Evolutionary conservation across 2,797 vertebrate species (phyloP), one percentile per base, ranked within the genome.

Genomic region (Pygocentrus nattereri): DNA sequence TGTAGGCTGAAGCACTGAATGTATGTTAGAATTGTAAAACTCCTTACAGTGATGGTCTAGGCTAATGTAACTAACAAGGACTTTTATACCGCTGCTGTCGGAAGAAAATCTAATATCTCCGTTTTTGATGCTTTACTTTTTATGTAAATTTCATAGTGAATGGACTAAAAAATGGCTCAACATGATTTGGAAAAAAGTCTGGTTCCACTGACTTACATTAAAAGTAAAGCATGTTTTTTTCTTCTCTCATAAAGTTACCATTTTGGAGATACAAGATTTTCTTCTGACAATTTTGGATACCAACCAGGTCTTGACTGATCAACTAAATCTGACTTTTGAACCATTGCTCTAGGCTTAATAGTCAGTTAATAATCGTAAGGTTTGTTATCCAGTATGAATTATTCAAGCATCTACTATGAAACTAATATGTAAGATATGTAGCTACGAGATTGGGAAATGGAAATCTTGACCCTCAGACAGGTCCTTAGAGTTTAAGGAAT

Each of bases 341-440:
- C 25, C 13, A 5, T 31, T 15, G 27, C 27, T 16, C 27, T 59
- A 27, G 23, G 56, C 23, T 13, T 59, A 25, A 3, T 59, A 27
- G 59, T 25, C 56, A 27, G 52, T 25, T 27, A 59, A 59, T 59
- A 59, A 27, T 59, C 11, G 4, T 59, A 59, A 13, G 12, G 23
- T 54, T 58, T 58, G 23, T 58, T 58, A 59, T 27, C 8, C 12
- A 4, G 25, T 15, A 59, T 59, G 12, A 59, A 59, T 59, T 27
- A 59, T 59, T 59, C 58, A 59, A n/a, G 25, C 58, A 59, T 27
- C 23, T 59, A 59, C 58, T 30, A 31, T 62, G 25, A 62, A 62
- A 30, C 59, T 62, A 62, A 62, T 62, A 31, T 62, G 59, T 62
- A 62, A 25, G 59, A 2, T 62, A 62, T 62, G 59, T 62, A 31